Base-by-base conservation (phyloP, 2,888 invertebrate genomes). In the Drosophila sordidula region DNA sequence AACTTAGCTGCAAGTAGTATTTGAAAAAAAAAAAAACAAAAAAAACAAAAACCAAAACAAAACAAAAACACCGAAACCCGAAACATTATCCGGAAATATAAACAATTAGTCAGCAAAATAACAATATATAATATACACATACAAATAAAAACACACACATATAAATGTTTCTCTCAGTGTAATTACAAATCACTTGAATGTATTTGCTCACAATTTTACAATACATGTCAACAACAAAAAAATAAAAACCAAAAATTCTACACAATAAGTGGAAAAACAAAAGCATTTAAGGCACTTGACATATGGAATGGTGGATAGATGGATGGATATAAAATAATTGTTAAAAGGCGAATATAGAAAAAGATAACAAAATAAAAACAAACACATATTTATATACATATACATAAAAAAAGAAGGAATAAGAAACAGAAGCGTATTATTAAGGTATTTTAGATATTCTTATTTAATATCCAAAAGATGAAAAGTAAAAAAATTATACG, bases 391-490 rank as follows among this genome's bases (percentile, higher is more conserved):
- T 80, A 73, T 79, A 79, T 66, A 75, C 58, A 70, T 80, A 78
- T 70, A 66, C 70, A 76, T 72, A 80, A 58, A 68, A 51, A 56
- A 64, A 63, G 62, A 49, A 47, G 61, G 64, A 68, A 61, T 56
- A 62, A 56, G 62, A 66, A 63, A 58, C n/a, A 45, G 44, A 73
- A 70, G 68, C 65, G 62, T 73, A 71, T 39, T 62, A 41, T 78
- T 90, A 90, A 91, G 93, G 94, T 94, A 94, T 94, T 94, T 94
- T 94, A 94, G 94, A 94, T 94, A 94, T 94, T 94, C 94, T 94
- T 94, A 94, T 94, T 94, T 94, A 94, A 94, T 93, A 94, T 94
- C 94, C 92, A 91, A 76, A 87, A 73, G 81, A 70, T 22, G 8
- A 70, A 75, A 82, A 71, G 82, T 67, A 44, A 32, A 69, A 63